Conservation (phyloP, 1,140 invertebrate species). For the Batillaria attramentaria region DNA sequence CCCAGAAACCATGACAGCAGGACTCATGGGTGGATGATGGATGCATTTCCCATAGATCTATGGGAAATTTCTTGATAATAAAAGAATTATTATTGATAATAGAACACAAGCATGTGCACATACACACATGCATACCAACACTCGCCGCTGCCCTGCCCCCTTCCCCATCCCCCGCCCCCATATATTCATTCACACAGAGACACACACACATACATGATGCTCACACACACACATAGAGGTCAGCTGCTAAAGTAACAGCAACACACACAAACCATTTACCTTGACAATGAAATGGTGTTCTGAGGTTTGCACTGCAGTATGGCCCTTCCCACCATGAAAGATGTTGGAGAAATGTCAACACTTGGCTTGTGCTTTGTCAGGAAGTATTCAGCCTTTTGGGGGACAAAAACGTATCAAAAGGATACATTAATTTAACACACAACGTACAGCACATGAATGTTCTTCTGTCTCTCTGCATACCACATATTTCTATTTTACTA, state of each 20-base stretch:
- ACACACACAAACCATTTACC: slow-evolving; percentile 17
- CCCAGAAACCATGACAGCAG: no score
- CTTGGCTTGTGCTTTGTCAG: slow-evolving; percentile 85
- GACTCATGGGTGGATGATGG: no score
- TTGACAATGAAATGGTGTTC: neutral
- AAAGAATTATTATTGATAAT: neutral
- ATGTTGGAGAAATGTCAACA: slow-evolving; percentile 74
- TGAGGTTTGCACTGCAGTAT: slow-evolving; percentile 65
- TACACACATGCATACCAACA: neutral
- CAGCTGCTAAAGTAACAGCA: neutral
- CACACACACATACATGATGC: no score
- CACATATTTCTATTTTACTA: no score
- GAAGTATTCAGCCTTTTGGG: slow-evolving; percentile 81
- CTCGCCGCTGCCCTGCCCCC: no score
- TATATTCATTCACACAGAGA: no score
- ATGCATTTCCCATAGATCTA: no score
- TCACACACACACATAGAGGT: neutral
- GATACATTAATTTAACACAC: neutral
- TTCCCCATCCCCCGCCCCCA: no score
- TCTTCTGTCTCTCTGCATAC: no score
- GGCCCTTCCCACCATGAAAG: slow-evolving; percentile 75
- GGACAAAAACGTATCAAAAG: neutral
- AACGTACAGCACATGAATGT: neutral
- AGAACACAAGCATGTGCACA: neutral
- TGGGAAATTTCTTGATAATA: neutral